Conservation (phyloP, 2,888 invertebrate species). For the Temnothorax ravouxi region DNA sequence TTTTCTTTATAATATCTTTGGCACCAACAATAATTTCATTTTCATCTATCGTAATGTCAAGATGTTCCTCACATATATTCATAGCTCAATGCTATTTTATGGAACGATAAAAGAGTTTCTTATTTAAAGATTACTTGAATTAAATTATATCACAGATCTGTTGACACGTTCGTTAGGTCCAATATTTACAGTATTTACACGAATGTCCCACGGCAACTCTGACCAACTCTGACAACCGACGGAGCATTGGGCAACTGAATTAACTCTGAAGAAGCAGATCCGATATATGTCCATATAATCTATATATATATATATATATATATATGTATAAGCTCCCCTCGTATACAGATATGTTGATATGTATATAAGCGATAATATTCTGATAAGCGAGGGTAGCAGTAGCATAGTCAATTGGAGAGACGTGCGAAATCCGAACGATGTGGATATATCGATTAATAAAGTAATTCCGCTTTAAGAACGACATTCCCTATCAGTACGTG, state of each 20-base stretch:
- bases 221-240: not conserved
- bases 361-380: not conserved
- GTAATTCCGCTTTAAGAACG: not conserved
- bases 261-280: too few relatives aligned
- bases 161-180: not conserved
- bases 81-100: conserved; percentile 57
- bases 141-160: not conserved
- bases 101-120: not conserved
- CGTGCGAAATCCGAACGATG: not conserved
- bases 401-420: not conserved
- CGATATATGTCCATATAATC: not conserved
- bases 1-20: conserved; percentile 89
- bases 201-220: not conserved
- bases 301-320: not conserved
- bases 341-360: not conserved
- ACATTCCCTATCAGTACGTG: not conserved
- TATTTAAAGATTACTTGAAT: conserved; percentile 21
- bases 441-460: not conserved
- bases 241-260: too few relatives aligned
- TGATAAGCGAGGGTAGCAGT: not conserved
- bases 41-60: conserved; percentile 90
- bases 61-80: conserved; percentile 82
- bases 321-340: not conserved
- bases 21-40: conserved; percentile 90
- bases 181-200: too few relatives aligned